Percentiles rank a stretch among this genome's conserved stretches.
Evolutionary conservation across 1,140 invertebrate species (phyloP).

Genomic region (Seison nebaliae): DNA sequence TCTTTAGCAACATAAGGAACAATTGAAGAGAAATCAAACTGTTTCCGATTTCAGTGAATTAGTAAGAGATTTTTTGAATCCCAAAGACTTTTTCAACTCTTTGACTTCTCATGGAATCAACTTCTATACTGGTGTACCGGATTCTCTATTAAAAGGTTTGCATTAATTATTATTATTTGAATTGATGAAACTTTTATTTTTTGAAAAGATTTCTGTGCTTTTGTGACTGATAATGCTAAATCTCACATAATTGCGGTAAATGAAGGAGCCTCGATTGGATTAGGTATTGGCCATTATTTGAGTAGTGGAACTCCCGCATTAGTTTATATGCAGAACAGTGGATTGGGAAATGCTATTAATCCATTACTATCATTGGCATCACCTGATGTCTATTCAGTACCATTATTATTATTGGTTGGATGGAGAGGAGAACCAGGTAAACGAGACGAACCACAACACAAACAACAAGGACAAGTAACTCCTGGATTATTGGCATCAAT

Average conservation of each 20-base stretch:
- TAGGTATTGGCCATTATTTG: constrained; percentile 29
- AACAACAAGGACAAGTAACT: constrained; percentile 28
- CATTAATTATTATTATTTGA: not conserved
- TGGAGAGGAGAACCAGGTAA: constrained; percentile 32
- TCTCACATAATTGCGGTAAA: constrained; percentile 29
- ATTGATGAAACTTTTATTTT: constrained; percentile 1
- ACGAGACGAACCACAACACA: constrained; percentile 31
- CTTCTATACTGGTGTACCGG: constrained; percentile 31
- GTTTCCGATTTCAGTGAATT: constrained; percentile 19
- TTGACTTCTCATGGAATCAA: constrained; percentile 21
- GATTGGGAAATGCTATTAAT: constrained; percentile 30
- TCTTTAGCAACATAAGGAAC: constrained; percentile 9
- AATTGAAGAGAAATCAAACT: constrained; percentile 17
- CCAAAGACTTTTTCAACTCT: constrained; percentile 19
- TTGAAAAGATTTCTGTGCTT: constrained; percentile 30
- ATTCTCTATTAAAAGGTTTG: constrained; percentile 31
- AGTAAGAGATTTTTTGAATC: constrained; percentile 21
- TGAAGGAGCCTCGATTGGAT: constrained; percentile 27
- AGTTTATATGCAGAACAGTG: constrained; percentile 31
- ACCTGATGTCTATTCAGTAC: constrained; percentile 28
- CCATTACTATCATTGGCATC: constrained; percentile 28
- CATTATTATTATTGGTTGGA: constrained; percentile 30
- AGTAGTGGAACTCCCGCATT: constrained; percentile 26
- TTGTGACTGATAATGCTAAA: constrained; percentile 22
- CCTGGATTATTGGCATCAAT: constrained; percentile 27